Evolutionary conservation across 30 jellyfish, hydroid and myxozoan genomes (phyloP), one percentile per base, ranked within the genome.

Genomic region (Pelagia noctiluca): DNA sequence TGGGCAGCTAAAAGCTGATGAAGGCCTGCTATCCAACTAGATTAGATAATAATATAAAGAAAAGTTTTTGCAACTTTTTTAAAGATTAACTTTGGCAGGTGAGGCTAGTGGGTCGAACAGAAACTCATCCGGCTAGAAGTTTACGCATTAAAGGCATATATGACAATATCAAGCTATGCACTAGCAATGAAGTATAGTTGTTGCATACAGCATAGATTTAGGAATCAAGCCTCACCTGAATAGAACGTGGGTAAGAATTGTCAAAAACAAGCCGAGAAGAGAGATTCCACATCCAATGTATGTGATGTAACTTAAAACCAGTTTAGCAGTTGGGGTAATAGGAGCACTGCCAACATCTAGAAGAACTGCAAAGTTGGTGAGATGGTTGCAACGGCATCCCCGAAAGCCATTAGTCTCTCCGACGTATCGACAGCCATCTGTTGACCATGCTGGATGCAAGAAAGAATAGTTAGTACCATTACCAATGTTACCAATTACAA

Each of bases 261-360:
- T 74, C 21, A 85, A 31, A 23, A 76, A 28, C 35, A 85, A 81
- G 4, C 69, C 85, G 28, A 35, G n/a, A 13, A 85, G 89, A 1
- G 95, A 85, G 4, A 85, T 35, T 5, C 79, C 95, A 32, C 89
- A 73, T 28, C 95, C 95, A 31, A 85, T 85, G 63, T 73, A 85
- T 2, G 95, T 52, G 2, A 85, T 75, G 0, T 57, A 37, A 76
- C 65, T 48, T 3, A 85, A n/a, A 11, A 85, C 89, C 53, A 36
- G 66, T 46, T 85, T 31, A 69, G 63, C 85, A 29, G 30, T 32
- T 22, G 74, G 31, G 8, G 84, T 62, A 63, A 65, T 48, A 2
- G 33, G 54, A 30, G 10, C 25, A 0, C 53, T 71, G 13, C 62
- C 87, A 37, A 85, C 89, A 38, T 75, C 74, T 71, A 85, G 10